Base-by-base conservation (phyloP, 2,797 vertebrate species). In the Hippocampus kuda region DNA sequence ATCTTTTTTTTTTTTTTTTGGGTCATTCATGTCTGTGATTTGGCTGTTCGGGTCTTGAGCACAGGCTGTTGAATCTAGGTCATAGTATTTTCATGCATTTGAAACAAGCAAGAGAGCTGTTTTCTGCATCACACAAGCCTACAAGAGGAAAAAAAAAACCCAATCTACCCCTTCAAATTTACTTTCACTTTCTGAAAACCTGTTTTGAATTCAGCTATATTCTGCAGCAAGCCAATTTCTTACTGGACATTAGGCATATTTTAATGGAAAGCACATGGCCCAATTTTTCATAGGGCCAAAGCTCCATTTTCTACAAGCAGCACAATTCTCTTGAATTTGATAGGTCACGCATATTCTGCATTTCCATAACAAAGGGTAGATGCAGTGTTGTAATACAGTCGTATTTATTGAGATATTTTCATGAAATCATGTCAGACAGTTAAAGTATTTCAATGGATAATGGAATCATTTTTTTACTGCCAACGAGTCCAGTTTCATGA, bases 61-160 rank as follows among this genome's bases (percentile, higher is more conserved):
- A n/a, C 20, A n/a, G 20, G 41, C 12, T 12, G 2, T 46, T 64
- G 12, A 26, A 64, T 42, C 38, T 63, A 12, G 38, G 61, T 64
- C 62, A 64, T n/a, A 24, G 38, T 64, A 24, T 26, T 64, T 64
- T 64, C 24, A n/a, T 64, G 62, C n/a, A 13, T 64, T 64, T 44
- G 41, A 44, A 64, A 64, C 41, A 42, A 64, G 41, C 61, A 46
- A 64, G n/a, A 26, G 41, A 24, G 41, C n/a, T 44, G 62, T 64
- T 64, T 64, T 26, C 61, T 63, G 34, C 61, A n/a, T 63, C 61
- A 41, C 61, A n/a, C 4, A 64, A 24, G 38, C n/a, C 41, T 24
- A 20, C 62, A 44, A 24, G n/a, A 44, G 12, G 38, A 64, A 26
- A 64, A 12, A 27, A 57, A 64, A 26, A 6, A n/a, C n/a, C n/a